A percentile compares a stretch with the other conserved stretches of the same genome.
Conservation (phyloP, 2,888 invertebrate species). For the Sphaerophoria taeniata region DNA sequence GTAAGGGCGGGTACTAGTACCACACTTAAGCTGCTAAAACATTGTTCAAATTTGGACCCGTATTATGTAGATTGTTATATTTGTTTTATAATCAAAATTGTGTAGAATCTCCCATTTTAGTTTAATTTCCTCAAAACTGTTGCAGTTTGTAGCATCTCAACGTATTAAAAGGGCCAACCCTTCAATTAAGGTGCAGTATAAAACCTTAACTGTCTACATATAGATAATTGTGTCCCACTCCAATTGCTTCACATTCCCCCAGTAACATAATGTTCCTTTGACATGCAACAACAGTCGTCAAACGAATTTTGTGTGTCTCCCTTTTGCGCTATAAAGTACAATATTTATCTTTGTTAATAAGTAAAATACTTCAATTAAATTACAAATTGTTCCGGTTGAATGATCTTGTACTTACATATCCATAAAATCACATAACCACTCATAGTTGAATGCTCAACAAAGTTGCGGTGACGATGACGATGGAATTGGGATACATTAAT, state of each 20-base stretch:
- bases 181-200: no score
- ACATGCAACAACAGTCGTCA: neutral
- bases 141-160: no score
- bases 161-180: no score
- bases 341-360: slow-evolving; percentile 60
- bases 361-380: slow-evolving; percentile 67
- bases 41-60: no score
- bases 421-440: slow-evolving; percentile 49
- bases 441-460: slow-evolving; percentile 37
- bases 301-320: slow-evolving; percentile 40
- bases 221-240: neutral
- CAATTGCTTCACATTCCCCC: slow-evolving; percentile 16
- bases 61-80: no score
- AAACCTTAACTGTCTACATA: no score
- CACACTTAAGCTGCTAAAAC: no score
- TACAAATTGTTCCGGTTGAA: slow-evolving; percentile 62
- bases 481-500: neutral
- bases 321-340: neutral
- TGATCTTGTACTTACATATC: slow-evolving; percentile 54
- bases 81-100: no score
- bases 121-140: no score
- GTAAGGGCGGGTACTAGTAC: no score
- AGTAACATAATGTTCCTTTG: slow-evolving; percentile 9
- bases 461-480: neutral
- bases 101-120: no score